Base-by-base conservation (phyloP, 2,797 vertebrate species). In the Cyclura pinguis region DNA sequence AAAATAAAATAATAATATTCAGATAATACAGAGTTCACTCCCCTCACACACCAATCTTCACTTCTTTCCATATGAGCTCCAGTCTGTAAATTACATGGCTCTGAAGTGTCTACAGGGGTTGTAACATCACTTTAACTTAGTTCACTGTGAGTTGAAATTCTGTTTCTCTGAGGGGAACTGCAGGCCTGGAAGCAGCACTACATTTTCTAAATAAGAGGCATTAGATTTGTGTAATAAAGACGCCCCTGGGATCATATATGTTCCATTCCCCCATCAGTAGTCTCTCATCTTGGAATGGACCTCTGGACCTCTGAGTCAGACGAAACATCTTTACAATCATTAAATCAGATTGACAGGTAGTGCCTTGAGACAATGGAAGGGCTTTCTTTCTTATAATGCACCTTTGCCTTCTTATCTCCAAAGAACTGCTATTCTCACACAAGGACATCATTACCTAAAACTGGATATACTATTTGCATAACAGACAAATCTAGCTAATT, bases 341-440 rank as follows among this genome's bases (percentile, higher is more conserved):
- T 98, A 97, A 96, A 97, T 93, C 88, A 87, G 95, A 97, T 94
- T 97, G 97, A 97, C 95, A 97, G 93, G 94, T 78, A 92, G 90
- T 95, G 92, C 95, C 94, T 96, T 95, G 95, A 97, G 96, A 96
- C 95, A 96, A 94, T 90, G 85, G 90, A 93, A 95, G 92, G 93
- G 93, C 96, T 97, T 80, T 74, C 84, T 64, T 82, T 35, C 95
- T 78, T 52, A 18, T 87, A 89, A 92, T 92, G 93, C 93, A 94
- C 96, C 96, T 97, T 84, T 93, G 94, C 95, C 97, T 97, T 96
- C 96, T 95, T 94, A 93, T 94, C 95, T 35, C 90, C 90, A 92
- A 93, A 95, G 96, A 97, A 95, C 95, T 88, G 97, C 97, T 97
- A 97, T 96, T 97, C 96, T 97, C 96, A 95, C 96, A 97, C 94